Conservation (phyloP, 2,888 invertebrate species). For the Eupithecia inturbata region DNA sequence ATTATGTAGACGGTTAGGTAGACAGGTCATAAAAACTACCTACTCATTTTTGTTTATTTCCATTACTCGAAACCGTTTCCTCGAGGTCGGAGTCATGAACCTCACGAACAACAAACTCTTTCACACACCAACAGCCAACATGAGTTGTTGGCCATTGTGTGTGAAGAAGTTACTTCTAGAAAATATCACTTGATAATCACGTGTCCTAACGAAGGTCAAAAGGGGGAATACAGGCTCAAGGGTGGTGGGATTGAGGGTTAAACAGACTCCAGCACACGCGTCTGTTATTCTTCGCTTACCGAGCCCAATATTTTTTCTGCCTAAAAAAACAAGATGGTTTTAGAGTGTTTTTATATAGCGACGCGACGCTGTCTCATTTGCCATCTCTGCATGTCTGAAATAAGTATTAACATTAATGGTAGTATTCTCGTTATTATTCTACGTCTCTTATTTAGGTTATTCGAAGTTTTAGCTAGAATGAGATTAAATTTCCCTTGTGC, state of each 20-base stretch:
- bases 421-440: background rate
- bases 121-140: background rate
- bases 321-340: slow-evolving; percentile 73
- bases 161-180: too few species aligned
- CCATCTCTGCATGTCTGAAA: slow-evolving; percentile 9
- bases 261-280: slow-evolving; percentile 28
- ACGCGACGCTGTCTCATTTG: slow-evolving; percentile 25
- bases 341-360: slow-evolving; percentile 62
- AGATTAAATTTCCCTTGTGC: background rate
- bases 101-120: background rate
- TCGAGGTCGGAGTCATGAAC: background rate
- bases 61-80: background rate
- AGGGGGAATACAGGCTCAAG: background rate
- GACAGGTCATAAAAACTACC: too few species aligned
- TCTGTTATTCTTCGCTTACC: slow-evolving; percentile 74
- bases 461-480: background rate
- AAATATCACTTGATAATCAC: background rate
- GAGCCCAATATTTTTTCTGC: slow-evolving; percentile 71
- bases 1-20: too few species aligned
- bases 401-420: background rate
- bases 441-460: background rate
- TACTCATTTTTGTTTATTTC: too few species aligned
- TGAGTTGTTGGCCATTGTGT: too few species aligned
- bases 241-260: background rate
- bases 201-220: background rate